Base-by-base conservation (phyloP, 2,797 vertebrate species). In the Dicrostonyx torquatus region DNA sequence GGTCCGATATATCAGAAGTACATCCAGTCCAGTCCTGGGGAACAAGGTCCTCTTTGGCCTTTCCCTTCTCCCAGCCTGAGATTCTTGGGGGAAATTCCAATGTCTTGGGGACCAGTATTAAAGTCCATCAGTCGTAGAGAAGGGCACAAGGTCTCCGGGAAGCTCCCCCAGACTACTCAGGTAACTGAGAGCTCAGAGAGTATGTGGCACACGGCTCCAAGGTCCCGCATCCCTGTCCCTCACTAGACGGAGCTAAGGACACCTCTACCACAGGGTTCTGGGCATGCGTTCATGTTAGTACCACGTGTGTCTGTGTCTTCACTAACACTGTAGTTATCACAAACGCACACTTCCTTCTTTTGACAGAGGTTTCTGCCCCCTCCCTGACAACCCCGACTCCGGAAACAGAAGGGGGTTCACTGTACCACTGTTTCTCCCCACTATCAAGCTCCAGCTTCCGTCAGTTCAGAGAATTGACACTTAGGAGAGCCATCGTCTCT, bases 301-400 rank as follows among this genome's bases (percentile, higher is more conserved):
- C 6, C 2, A 10, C 0, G 0, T 20, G 17, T 10, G 26, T 17
- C 40, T 5, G 3, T 11, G 26, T 34, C 77, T 72, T 55, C 9
- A 34, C 22, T 2, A 17, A 43, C 6, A 6, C 3, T 17, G 5
- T 0, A 29, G 80, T 15, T n/a, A 17, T n/a, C 50, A 18, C 3
- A 72, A 14, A 45, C 2, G 11, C 15, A 34, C 18, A 22, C 45
- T 87, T 94, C 77, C 85, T 87, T 72, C 70, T n/a, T 85, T 66
- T 26, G 24, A 17, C 40, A 62, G 43, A 80, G 89, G 24, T n/a
- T 87, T 80, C 18, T 4, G 31, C 53, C 75, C 1, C 40, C 15
- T 31, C 60, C 37, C 55, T 24, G 31, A 22, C 48, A 76, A 58
- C 2, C 8, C 37, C 37, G 34, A 48, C 53, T 29, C 22, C 29